Evolutionary conservation across 2,113 vertebrate genomes (phyloP).

Genomic region (Crotalus viridis): DNA sequence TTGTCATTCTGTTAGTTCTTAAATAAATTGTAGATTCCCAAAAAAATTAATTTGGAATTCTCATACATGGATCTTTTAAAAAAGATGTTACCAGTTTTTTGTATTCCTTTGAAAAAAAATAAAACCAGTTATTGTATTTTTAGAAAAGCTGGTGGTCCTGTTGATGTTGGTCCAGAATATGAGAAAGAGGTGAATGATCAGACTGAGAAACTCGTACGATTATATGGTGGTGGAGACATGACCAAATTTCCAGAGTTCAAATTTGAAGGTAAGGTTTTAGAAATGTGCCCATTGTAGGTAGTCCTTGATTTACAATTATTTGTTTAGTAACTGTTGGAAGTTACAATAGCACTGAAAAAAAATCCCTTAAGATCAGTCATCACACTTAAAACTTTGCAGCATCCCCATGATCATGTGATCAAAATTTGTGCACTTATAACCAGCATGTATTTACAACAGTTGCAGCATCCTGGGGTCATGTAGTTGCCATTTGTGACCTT

Average conservation of each 20-base stretch:
- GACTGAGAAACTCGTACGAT: conserved; percentile 82
- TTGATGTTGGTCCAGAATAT: conserved; percentile 81
- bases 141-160: conserved; percentile 82
- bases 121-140: background rate
- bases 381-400: background rate
- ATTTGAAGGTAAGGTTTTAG: conserved; percentile 79
- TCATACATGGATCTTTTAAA: background rate
- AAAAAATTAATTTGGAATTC: background rate
- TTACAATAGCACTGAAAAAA: background rate
- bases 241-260: conserved; percentile 86
- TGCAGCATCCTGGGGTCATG: background rate
- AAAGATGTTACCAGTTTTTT: background rate
- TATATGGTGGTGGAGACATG: conserved; percentile 87
- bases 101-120: background rate
- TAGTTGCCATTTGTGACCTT: background rate
- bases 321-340: background rate
- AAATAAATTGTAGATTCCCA: background rate
- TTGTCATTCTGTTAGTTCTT: background rate
- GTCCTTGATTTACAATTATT: background rate
- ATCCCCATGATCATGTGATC: background rate
- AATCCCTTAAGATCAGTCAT: background rate
- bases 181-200: conserved; percentile 85
- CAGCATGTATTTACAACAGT: background rate
- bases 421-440: background rate
- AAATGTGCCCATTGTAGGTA: background rate